These are phyloP conservation scores for Holothuria leucospilota DNA, from an alignment of 53 echinoderm and acorn worm species.

Conservation along the genomic window DNA sequence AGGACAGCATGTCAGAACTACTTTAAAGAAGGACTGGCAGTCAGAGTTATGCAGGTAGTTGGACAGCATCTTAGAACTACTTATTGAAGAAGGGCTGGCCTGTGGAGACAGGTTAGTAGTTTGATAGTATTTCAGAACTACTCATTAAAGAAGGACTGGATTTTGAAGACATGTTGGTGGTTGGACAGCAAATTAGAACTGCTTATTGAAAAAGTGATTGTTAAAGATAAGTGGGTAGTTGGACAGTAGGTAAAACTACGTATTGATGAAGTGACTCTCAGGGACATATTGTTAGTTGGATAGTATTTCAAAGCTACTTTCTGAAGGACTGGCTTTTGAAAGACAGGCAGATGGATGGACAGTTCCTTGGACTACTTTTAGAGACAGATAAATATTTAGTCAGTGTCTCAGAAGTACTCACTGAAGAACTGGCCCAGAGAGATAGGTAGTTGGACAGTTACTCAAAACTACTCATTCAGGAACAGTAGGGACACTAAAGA, in stretches of 20 bases:
- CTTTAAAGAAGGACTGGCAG: too few relatives aligned
- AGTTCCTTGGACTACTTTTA: conserved; percentile 60
- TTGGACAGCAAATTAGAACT: conserved; percentile 67
- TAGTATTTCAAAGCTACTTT: too few relatives aligned
- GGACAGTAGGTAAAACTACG: too few relatives aligned
- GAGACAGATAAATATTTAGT: conserved; percentile 65
- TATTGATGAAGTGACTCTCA: too few relatives aligned
- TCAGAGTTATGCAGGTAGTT: conserved; percentile 64
- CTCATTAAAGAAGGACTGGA: conserved; percentile 82
- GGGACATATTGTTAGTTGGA: too few relatives aligned
- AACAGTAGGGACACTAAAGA: conserved; percentile 70
- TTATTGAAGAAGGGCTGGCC: conserved; percentile 57
- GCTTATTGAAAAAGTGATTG: conserved; percentile 37
- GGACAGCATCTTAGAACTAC: conserved; percentile 74
- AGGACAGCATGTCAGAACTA: too few relatives aligned
- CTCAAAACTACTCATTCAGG: conserved; percentile 73
- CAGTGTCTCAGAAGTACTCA: conserved; percentile 76
- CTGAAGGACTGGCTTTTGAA: too few relatives aligned
- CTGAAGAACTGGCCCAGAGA: conserved; percentile 78
- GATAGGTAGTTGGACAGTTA: conserved; percentile 78
- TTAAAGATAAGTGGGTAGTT: too few relatives aligned
- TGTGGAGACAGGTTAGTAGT: too few relatives aligned
- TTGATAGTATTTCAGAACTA: conserved; percentile 81
- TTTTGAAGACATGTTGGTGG: conserved; percentile 74
- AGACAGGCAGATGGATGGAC: too few relatives aligned